These are phyloP conservation scores for Agrochola circellaris DNA, from an alignment of 2,888 invertebrate genomes.

Conservation along the genomic window DNA sequence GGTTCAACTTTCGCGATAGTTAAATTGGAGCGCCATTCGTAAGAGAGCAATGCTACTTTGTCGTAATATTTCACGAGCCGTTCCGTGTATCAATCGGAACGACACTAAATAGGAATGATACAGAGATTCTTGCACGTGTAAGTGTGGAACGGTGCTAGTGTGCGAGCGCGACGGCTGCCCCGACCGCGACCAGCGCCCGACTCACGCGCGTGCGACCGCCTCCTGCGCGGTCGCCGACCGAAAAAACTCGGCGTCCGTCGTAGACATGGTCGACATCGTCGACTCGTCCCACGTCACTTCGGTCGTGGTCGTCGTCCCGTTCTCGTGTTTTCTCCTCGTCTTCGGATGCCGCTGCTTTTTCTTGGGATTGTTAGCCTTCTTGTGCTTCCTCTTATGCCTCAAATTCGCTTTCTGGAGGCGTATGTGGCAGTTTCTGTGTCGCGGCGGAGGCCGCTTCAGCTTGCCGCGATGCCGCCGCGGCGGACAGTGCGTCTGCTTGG, in stretches of 20 bases:
- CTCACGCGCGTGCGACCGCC: conserved; percentile 89
- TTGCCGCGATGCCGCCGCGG: conserved; percentile 86
- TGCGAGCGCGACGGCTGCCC: conserved; percentile 89
- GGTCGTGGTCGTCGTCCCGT: conserved; percentile 87
- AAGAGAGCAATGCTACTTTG: conserved; percentile 81
- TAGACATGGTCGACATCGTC: conserved; percentile 88
- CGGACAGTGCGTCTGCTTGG: conserved; percentile 81
- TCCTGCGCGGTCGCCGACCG: conserved; percentile 90
- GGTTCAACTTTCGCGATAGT: conserved; percentile 66
- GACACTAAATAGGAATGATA: conserved; percentile 79
- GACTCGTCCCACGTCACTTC: conserved; percentile 88
- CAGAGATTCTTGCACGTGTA: conserved; percentile 84
- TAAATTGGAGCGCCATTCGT: conserved; percentile 71
- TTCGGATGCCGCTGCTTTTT: conserved; percentile 90
- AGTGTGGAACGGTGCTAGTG: conserved; percentile 89
- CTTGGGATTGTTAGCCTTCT: conserved; percentile 87
- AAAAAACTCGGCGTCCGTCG: conserved; percentile 90
- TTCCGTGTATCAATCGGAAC: conserved; percentile 67
- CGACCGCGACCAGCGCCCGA: conserved; percentile 86
- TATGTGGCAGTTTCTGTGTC: conserved; percentile 86
- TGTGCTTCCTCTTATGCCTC: conserved; percentile 88
- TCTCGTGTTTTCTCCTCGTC: conserved; percentile 88
- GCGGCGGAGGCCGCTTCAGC: conserved; percentile 85
- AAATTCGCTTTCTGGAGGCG: conserved; percentile 87
- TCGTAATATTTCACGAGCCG: conserved; percentile 70